These are phyloP conservation scores for Helleia helle DNA, from an alignment of 2,888 invertebrate genomes.

Conservation along the genomic window DNA sequence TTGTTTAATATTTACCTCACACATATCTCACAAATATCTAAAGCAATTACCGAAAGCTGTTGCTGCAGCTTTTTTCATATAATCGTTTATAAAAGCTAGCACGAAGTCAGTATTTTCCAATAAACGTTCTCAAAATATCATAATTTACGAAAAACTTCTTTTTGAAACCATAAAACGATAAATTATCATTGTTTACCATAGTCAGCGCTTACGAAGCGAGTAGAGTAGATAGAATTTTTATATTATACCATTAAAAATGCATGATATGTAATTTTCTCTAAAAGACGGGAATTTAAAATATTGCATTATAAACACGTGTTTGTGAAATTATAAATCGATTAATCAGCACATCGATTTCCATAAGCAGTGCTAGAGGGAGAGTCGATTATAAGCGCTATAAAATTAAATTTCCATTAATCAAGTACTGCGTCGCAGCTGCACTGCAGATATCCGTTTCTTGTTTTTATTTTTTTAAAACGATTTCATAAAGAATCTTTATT, in stretches of 20 bases:
- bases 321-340: neutral
- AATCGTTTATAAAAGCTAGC: neutral
- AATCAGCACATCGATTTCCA: neutral
- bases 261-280: no score
- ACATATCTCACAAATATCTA: no score
- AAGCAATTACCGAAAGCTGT: no score
- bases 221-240: no score
- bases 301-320: neutral
- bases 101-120: no score
- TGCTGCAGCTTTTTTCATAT: no score
- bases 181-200: neutral
- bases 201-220: no score
- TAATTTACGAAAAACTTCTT: neutral
- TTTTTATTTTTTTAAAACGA: neutral
- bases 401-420: constrained; percentile 17
- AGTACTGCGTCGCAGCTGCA: constrained; percentile 10
- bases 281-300: no score
- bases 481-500: no score
- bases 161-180: neutral
- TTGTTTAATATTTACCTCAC: no score
- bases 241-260: no score
- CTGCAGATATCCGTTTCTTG: neutral
- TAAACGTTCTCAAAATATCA: no score
- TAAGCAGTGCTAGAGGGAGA: constrained; percentile 11
- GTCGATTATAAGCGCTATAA: constrained; percentile 18